These are phyloP conservation scores for Heterodera carotae DNA, from an alignment of 1,140 invertebrate species.

Conservation along the genomic window DNA sequence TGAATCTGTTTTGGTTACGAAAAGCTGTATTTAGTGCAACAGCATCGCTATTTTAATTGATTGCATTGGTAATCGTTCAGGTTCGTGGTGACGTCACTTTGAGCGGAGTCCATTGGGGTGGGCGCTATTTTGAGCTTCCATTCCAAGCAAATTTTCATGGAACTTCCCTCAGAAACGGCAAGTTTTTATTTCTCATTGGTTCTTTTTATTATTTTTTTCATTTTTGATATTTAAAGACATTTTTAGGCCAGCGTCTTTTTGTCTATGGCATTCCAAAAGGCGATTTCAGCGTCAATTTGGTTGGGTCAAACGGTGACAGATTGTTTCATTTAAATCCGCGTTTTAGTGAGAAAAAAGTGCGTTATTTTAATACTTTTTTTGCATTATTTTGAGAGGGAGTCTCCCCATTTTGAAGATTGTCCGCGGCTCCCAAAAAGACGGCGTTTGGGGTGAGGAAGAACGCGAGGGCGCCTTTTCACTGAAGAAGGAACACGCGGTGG, in stretches of 20 bases:
- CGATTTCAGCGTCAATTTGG: conserved; percentile 59
- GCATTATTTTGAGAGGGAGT: neutral
- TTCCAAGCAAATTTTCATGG: conserved; percentile 34
- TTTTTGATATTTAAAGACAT: no score
- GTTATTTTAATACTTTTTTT: no score
- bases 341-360: conserved; percentile 54
- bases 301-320: conserved; percentile 50
- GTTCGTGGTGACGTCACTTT: conserved; percentile 53
- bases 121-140: conserved; percentile 43
- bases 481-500: conserved; percentile 60
- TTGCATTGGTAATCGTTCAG: conserved; percentile 36
- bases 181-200: neutral
- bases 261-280: conserved; percentile 63
- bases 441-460: conserved; percentile 59
- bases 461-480: conserved; percentile 62
- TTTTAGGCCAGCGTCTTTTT: conserved; percentile 53
- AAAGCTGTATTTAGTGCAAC: no score
- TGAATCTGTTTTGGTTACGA: no score
- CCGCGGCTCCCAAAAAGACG: conserved; percentile 51
- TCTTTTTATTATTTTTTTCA: neutral
- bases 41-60: no score
- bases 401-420: neutral
- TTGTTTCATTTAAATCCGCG: conserved; percentile 64
- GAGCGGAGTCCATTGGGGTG: conserved; percentile 58
- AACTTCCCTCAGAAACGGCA: conserved; percentile 18